These are phyloP conservation scores for Cheilinus undulatus DNA, from an alignment of 2,113 vertebrate species.

Conservation along the genomic window DNA sequence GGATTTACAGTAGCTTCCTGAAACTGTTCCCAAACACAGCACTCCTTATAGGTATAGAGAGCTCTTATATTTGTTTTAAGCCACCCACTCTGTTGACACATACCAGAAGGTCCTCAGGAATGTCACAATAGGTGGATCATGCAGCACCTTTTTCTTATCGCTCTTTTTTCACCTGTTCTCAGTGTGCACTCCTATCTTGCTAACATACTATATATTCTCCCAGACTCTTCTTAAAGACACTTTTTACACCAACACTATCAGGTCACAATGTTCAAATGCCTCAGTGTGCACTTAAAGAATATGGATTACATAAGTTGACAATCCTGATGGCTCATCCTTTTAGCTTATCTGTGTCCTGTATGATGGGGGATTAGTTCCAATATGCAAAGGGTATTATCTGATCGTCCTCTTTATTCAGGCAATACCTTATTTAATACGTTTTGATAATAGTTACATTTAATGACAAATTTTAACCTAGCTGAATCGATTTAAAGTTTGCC, in stretches of 20 bases:
- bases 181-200: conserved; percentile 15
- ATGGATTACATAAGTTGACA: conserved; percentile 29
- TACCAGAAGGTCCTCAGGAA: conserved; percentile 30
- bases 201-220: conserved; percentile 9
- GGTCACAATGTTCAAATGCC: conserved; percentile 11
- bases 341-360: conserved; percentile 4
- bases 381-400: neutral
- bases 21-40: conserved; percentile 31
- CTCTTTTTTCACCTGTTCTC: conserved; percentile 11
- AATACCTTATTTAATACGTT: neutral
- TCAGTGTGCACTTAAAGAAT: neutral
- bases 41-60: conserved; percentile 1
- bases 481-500: no score
- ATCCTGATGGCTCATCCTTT: neutral
- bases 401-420: neutral
- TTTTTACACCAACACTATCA: conserved; percentile 31
- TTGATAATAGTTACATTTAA: neutral
- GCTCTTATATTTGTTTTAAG: conserved; percentile 60
- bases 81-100: conserved; percentile 48
- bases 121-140: conserved; percentile 36
- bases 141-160: conserved; percentile 57
- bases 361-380: neutral
- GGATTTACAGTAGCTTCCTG: neutral
- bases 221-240: neutral
- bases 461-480: no score